phyloP scores from a whole-genome alignment of 2,888 invertebrate genomes.

The Carabus problematicus region DNA sequence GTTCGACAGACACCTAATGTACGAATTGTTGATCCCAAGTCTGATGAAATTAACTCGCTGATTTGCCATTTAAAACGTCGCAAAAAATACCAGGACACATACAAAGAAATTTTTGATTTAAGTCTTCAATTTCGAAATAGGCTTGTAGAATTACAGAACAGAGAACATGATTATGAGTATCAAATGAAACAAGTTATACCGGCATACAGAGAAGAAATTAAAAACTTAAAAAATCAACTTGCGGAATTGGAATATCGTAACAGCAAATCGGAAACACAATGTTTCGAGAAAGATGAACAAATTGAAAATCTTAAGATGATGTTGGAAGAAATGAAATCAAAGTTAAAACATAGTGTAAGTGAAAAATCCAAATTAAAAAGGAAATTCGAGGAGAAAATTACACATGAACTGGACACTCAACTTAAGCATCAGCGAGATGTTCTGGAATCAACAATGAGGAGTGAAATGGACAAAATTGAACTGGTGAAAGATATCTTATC shows the following conservation, averaged over 20 bases:
- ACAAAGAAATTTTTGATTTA: conserved; percentile 14
- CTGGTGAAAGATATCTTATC: conserved; percentile 67
- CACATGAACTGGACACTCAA: conserved; percentile 72
- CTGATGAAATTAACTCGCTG: conserved; percentile 23
- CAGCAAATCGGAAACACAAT: conserved; percentile 15
- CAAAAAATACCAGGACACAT: not conserved
- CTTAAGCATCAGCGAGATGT: conserved; percentile 67
- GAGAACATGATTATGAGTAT: conserved; percentile 11
- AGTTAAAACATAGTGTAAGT: conserved; percentile 68
- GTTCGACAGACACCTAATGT: conserved; percentile 5
- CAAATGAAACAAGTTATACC: conserved; percentile 14
- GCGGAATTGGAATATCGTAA: not conserved
- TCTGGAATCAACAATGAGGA: conserved; percentile 62
- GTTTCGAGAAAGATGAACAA: conserved; percentile 22
- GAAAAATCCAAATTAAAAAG: conserved; percentile 73
- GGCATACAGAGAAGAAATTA: conserved; percentile 14
- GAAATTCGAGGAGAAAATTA: conserved; percentile 75
- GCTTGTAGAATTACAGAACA: conserved; percentile 15
- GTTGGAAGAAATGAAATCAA: conserved; percentile 69
- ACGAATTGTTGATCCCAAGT: conserved; percentile 14
- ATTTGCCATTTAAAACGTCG: conserved; percentile 29
- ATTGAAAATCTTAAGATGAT: conserved; percentile 19
- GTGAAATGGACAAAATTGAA: conserved; percentile 68
- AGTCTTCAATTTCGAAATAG: conserved; percentile 18
- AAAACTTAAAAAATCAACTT: conserved; percentile 22